Base-by-base conservation (phyloP, 2,888 invertebrate species). In the Drosophila vallismaia region DNA sequence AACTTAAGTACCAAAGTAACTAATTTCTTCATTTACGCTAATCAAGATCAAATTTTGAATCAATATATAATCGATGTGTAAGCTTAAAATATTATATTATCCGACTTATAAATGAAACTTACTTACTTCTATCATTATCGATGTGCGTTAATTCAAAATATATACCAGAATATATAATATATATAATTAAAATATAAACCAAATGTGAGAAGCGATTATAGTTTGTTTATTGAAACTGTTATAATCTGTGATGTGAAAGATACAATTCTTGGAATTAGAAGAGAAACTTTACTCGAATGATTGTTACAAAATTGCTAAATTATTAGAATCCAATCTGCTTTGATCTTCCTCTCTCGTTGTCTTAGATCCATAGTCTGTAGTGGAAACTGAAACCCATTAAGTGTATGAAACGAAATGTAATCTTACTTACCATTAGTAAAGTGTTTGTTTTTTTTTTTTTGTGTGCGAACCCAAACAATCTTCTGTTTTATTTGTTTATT, bases 401-500 rank as follows among this genome's bases (percentile, higher is more conserved):
- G 19, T 42, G 40, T 42, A 6, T 19, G 19, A 36, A 36, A 6
- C 6, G n/a, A n/a, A 33, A 9, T 9, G 33, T 36, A 36, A 1
- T 36, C 3, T 0, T 36, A 36, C 36, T 0, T 36, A 36, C 36
- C 36, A n/a, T 36, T 36, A 36, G 36, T 36, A 36, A 31, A 31
- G 44, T 24, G 54, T 42, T 24, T 14, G 19, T 19, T 26, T 58
- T 45, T 28, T 44, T 28, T 44, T 29, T 54, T 53, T 45, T 29
- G 46, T 45, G 53, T 45, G 53, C 29, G 46, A 53, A 19, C 46
- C 53, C 45, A 53, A 48, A 26, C n/a, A 44, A 52, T 1, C 4
- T 28, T 51, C 52, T 63, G 67, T 63, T 63, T 40, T 40, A 4
- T 12, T 14, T 8, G 14, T 49, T 49, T 29, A 29, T 12, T 26